phyloP scores from a whole-genome alignment of 2,113 vertebrate species.

The Gila orcuttii region DNA sequence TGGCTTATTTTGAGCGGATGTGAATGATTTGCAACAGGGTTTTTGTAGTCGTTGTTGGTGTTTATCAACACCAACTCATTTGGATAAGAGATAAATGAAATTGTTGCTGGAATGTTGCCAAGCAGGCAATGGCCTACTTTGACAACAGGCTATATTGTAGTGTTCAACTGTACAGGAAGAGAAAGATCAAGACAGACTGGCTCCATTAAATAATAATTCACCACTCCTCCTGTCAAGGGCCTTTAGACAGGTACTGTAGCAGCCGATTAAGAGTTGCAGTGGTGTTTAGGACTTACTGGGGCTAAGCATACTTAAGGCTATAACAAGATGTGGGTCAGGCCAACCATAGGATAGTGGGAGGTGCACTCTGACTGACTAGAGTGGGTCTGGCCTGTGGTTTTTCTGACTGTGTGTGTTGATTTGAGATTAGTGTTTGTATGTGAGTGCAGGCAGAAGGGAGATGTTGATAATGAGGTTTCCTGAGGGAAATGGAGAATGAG shows the following conservation, averaged over 20 bases:
- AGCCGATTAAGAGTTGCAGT: conserved; percentile 78
- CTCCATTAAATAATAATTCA: conserved; percentile 67
- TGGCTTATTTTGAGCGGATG: background rate
- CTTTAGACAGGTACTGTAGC: conserved; percentile 67
- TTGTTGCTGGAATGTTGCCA: background rate
- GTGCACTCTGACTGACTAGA: conserved; percentile 64
- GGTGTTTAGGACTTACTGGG: conserved; percentile 76
- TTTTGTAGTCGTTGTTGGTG: background rate
- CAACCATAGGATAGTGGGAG: conserved; percentile 73
- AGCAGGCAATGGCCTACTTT: conserved; percentile 45
- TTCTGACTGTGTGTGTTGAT: conserved; percentile 49
- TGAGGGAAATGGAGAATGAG: conserved; percentile 64
- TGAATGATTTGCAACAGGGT: background rate
- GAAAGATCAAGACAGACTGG: conserved; percentile 19
- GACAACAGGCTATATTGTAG: conserved; percentile 59
- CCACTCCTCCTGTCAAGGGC: conserved; percentile 56
- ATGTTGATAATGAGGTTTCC: conserved; percentile 57
- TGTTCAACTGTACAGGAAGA: conserved; percentile 58
- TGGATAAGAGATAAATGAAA: background rate
- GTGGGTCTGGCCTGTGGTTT: conserved; percentile 71
- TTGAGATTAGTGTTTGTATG: conserved; percentile 51
- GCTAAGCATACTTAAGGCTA: conserved; percentile 82
- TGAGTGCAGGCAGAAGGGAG: conserved; percentile 59
- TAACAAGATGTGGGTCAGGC: conserved; percentile 82
- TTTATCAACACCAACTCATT: background rate